Base-by-base conservation (phyloP, 2,113 vertebrate genomes). In the Amblyopsis rosae region DNA sequence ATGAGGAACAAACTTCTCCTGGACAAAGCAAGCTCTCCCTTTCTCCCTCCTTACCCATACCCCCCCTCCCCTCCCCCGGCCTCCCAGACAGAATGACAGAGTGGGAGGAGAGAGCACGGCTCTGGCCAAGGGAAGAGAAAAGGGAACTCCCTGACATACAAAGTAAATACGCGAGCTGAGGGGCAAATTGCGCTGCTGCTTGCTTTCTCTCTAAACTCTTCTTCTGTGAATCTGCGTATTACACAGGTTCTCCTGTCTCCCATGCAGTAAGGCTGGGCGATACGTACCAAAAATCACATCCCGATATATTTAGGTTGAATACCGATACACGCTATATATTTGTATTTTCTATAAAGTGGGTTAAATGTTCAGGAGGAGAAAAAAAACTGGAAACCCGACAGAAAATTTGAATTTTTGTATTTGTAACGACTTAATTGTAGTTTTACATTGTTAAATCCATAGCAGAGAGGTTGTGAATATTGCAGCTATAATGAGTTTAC, bases 81-180 rank as follows among this genome's bases (percentile, higher is more conserved):
- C 71, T 41, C 3, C 15, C 9, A 9, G 7, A 11, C 7, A 57
- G 55, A 19, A 49, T 10, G 8, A 0, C 33, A 51, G 32, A 67
- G 56, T 45, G 41, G 60, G 16, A n/a, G 47, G 11, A 62, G 61
- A 69, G 55, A 19, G 58, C 12, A 63, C 49, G 65, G 1, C 33
- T 73, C 69, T 12, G 32, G 1, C 75, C 76, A 72, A 41, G 49
- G 9, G 65, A 59, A 59, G 12, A 64, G 60, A 66, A 3, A 26
- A 61, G 76, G 80, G 75, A 88, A 89, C 84, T 86, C 81, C 80
- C 76, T 41, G 58, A 78, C 69, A 72, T 57, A 70, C 62, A 70
- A 15, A 13, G 26, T 55, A 3, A 45, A 59, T 49, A 15, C 19
- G 58, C 3, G 33, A 41, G 19, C 19, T 19, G 19, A 19, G 19